Percentiles rank a stretch among this genome's conserved stretches.
Conservation (phyloP, 2,888 invertebrate species). For the Chromoteleia sp. region DNA sequence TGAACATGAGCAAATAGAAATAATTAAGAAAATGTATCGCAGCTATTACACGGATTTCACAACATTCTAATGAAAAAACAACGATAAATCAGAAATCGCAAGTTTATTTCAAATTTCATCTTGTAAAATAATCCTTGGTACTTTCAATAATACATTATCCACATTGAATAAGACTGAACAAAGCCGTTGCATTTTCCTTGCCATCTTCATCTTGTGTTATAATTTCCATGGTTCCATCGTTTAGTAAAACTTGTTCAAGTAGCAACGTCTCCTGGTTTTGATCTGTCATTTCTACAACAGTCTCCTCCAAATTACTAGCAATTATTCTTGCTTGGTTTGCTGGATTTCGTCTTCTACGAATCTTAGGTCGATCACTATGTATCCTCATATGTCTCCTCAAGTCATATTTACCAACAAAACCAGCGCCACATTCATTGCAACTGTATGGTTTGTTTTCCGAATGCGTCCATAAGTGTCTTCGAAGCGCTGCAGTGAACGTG, state of each 20-base stretch:
- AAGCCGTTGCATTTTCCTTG: conserved; percentile 81
- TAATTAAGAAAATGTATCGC: background rate
- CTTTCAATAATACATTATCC: conserved; percentile 69
- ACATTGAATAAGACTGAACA: conserved; percentile 81
- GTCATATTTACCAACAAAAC: conserved; percentile 82
- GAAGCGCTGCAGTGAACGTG: conserved; percentile 81
- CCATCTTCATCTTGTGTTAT: conserved; percentile 78
- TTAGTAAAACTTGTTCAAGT: conserved; percentile 78
- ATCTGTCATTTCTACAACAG: conserved; percentile 60
- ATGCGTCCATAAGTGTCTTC: conserved; percentile 82
- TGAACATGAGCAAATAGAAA: background rate
- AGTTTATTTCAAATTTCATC: no score
- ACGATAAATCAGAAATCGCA: no score
- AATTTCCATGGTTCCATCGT: conserved; percentile 76
- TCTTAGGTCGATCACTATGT: conserved; percentile 76
- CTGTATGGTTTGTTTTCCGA: conserved; percentile 79
- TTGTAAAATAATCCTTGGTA: no score
- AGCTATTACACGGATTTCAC: background rate
- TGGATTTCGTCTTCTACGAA: conserved; percentile 70
- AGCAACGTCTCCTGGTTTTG: conserved; percentile 74
- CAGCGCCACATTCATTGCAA: conserved; percentile 79
- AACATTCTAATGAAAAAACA: no score
- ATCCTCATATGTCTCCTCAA: conserved; percentile 81
- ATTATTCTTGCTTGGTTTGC: conserved; percentile 58
- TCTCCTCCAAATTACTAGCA: conserved; percentile 57